These are phyloP conservation scores for Myotis brandtii DNA, from an alignment of 2,113 vertebrate genomes.

Conservation along the genomic window DNA sequence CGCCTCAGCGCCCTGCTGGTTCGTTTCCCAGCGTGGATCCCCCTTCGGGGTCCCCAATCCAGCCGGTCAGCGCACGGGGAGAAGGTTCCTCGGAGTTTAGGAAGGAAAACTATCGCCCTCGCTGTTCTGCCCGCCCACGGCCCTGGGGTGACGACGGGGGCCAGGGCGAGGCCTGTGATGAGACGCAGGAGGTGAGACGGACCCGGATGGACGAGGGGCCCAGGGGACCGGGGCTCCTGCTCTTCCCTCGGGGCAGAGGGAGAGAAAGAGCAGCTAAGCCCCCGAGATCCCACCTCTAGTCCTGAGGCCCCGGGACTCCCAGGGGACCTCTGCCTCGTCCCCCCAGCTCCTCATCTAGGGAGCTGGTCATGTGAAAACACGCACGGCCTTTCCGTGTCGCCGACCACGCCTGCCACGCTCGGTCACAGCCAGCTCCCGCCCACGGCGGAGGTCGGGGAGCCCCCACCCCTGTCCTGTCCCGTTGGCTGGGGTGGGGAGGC, in stretches of 20 bases:
- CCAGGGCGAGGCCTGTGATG: neutral
- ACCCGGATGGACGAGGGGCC: neutral
- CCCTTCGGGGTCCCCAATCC: fast-evolving
- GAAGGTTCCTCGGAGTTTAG: fast-evolving
- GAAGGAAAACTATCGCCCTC: neutral
- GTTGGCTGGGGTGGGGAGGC: neutral
- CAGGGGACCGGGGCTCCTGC: neutral
- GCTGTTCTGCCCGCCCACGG: neutral
- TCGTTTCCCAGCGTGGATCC: neutral
- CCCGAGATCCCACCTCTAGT: fast-evolving
- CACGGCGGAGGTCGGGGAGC: neutral
- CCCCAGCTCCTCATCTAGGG: neutral
- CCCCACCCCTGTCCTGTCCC: neutral
- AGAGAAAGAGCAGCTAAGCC: neutral
- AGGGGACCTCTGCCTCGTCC: neutral
- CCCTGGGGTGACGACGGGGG: neutral
- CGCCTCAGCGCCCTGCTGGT: neutral
- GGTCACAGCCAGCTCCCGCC: neutral
- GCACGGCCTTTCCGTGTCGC: fast-evolving
- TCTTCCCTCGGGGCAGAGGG: neutral
- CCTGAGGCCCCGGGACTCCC: neutral
- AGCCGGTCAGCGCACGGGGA: neutral
- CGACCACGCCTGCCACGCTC: neutral
- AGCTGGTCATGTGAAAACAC: neutral
- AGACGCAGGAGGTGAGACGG: neutral